Evolutionary conservation across 1,140 invertebrate genomes (phyloP), one percentile per base, ranked within the genome.

Genomic region (Calycopis cecrops): DNA sequence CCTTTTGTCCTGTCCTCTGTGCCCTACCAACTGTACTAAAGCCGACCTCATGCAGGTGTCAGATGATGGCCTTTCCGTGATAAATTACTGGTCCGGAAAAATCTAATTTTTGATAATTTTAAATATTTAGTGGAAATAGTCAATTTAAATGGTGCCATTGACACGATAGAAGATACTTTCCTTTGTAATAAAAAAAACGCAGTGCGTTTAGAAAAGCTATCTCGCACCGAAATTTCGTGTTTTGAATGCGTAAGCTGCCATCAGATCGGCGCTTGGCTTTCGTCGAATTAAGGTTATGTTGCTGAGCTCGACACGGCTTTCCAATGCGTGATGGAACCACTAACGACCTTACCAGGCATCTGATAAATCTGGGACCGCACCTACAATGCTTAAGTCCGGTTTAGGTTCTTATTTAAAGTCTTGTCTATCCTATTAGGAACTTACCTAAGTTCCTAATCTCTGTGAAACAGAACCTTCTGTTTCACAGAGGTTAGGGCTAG

Each of bases 91-190:
- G n/a, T n/a, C n/a, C n/a, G n/a, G n/a, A n/a, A n/a, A n/a, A n/a
- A n/a, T n/a, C n/a, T n/a, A n/a, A n/a, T n/a, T n/a, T n/a, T n/a
- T n/a, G n/a, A n/a, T n/a, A n/a, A n/a, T n/a, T n/a, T n/a, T n/a
- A n/a, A n/a, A n/a, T n/a, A n/a, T n/a, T n/a, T n/a, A n/a, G n/a
- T n/a, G n/a, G n/a, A n/a, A n/a, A n/a, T n/a, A n/a, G n/a, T n/a
- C n/a, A n/a, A n/a, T n/a, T n/a, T n/a, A n/a, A n/a, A n/a, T n/a
- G n/a, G n/a, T n/a, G n/a, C n/a, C n/a, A n/a, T n/a, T n/a, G n/a
- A n/a, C n/a, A 53, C 55, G 63, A 56, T 49, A 62, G 38, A 71
- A 71, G 71, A 67, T 48, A 75, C 69, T 79, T 79, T 79, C 70
- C 57, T 75, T 16, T 44, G 14, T 12, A 14, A 44, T 16, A 44